phyloP scores from a whole-genome alignment of 2,888 invertebrate genomes.

The Aphidius colemani region DNA sequence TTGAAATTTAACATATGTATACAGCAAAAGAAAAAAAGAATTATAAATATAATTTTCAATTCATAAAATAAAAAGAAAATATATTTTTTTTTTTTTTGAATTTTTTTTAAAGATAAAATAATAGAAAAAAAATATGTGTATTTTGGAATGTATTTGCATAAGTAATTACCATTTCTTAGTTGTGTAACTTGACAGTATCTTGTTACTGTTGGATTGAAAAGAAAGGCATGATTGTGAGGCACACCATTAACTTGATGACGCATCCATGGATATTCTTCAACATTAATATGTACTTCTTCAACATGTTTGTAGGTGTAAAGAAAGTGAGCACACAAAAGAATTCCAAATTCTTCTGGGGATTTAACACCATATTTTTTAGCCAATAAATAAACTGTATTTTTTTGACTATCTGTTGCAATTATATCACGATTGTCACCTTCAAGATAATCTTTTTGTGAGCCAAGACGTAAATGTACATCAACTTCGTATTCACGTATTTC shows the following conservation, averaged over 20 bases:
- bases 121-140: slow-evolving; percentile 3
- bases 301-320: slow-evolving; percentile 77
- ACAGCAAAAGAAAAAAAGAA: too few relatives aligned
- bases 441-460: slow-evolving; percentile 73
- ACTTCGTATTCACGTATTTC: slow-evolving; percentile 77
- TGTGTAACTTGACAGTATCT: slow-evolving; percentile 74
- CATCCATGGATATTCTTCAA: slow-evolving; percentile 80
- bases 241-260: slow-evolving; percentile 64
- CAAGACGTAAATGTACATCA: slow-evolving; percentile 72
- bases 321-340: slow-evolving; percentile 76
- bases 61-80: slow-evolving; percentile 1
- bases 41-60: slow-evolving; percentile 3
- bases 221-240: slow-evolving; percentile 77
- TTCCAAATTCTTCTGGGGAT: slow-evolving; percentile 77
- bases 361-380: slow-evolving; percentile 79
- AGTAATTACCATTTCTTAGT: slow-evolving; percentile 67
- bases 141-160: too few relatives aligned
- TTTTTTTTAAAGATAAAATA: neutral
- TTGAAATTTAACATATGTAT: neutral
- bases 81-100: neutral
- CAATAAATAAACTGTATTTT: slow-evolving; percentile 79
- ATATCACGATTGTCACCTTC: slow-evolving; percentile 79
- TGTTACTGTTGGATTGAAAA: slow-evolving; percentile 70
- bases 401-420: slow-evolving; percentile 82
- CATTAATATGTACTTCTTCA: slow-evolving; percentile 69